These are phyloP conservation scores for Peromyscus maniculatus DNA, from an alignment of 2,113 vertebrate genomes.

Conservation along the genomic window DNA sequence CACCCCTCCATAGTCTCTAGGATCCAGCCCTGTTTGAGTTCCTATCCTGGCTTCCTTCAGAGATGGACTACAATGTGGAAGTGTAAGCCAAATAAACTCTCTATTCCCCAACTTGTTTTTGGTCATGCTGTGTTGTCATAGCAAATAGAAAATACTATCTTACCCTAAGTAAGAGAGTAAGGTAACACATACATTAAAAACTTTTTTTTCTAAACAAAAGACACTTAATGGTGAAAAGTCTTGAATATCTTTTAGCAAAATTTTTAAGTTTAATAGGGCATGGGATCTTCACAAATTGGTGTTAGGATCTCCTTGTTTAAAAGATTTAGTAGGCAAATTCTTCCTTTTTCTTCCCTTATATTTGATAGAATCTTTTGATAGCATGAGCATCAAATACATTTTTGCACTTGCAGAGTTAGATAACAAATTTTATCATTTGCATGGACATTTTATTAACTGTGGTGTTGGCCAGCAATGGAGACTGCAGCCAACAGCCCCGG, in stretches of 20 bases:
- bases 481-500: conserved; percentile 42
- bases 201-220: not conserved
- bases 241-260: not conserved
- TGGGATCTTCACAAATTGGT: conserved; percentile 21
- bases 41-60: not conserved
- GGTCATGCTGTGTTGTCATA: not conserved
- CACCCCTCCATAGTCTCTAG: not conserved
- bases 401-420: conserved; percentile 59
- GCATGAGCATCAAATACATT: conserved; percentile 72
- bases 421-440: conserved; percentile 53
- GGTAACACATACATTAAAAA: not conserved
- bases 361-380: conserved; percentile 77
- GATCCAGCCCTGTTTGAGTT: not conserved
- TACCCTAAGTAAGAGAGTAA: not conserved
- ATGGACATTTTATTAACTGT: conserved; percentile 75
- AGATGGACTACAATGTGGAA: not conserved
- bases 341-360: conserved; percentile 64
- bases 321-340: conserved; percentile 14
- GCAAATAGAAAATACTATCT: not conserved
- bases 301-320: conserved; percentile 28
- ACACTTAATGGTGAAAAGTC: not conserved
- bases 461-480: not conserved
- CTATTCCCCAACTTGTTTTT: not conserved
- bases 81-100: not conserved
- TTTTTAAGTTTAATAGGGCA: conserved; percentile 29